Evolutionary conservation across 2,888 invertebrate genomes (phyloP).

Genomic region (Nebria salina): DNA sequence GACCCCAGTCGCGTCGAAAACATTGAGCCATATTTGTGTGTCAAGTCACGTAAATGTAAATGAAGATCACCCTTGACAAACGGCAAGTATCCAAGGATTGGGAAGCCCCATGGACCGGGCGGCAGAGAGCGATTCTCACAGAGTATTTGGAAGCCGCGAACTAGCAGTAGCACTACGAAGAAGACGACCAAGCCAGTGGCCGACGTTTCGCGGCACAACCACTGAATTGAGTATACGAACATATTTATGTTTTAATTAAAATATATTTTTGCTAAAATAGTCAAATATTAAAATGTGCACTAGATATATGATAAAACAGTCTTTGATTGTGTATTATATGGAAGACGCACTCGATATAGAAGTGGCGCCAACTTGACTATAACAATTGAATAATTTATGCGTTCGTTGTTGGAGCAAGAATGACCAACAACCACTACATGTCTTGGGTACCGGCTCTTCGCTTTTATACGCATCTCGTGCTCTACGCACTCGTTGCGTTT

Average conservation of each 20-base stretch:
- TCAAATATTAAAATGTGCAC: constrained; percentile 5
- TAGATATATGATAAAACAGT: background rate
- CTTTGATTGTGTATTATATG: constrained; percentile 12
- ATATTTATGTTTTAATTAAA: constrained; percentile 58
- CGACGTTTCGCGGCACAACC: constrained; percentile 61
- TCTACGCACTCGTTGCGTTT: constrained; percentile 65
- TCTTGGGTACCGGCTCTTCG: constrained; percentile 10
- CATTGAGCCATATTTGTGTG: constrained; percentile 81
- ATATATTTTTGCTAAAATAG: background rate
- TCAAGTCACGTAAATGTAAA: constrained; percentile 79
- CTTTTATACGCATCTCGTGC: constrained; percentile 55
- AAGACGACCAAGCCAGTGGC: constrained; percentile 65
- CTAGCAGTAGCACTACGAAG: constrained; percentile 62
- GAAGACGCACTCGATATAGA: background rate
- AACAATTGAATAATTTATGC: constrained; percentile 7
- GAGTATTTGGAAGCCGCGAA: constrained; percentile 58
- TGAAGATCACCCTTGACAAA: constrained; percentile 82
- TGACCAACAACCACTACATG: constrained; percentile 37
- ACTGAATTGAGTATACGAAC: constrained; percentile 65
- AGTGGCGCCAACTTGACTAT: constrained; percentile 16
- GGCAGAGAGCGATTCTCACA: constrained; percentile 69
- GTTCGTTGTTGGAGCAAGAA: constrained; percentile 26
- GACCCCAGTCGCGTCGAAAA: constrained; percentile 85
- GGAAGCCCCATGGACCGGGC: constrained; percentile 90
- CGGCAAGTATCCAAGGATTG: constrained; percentile 84